Conservation (phyloP, 1,140 invertebrate genomes). For the Yoshiicerus persimilis region DNA sequence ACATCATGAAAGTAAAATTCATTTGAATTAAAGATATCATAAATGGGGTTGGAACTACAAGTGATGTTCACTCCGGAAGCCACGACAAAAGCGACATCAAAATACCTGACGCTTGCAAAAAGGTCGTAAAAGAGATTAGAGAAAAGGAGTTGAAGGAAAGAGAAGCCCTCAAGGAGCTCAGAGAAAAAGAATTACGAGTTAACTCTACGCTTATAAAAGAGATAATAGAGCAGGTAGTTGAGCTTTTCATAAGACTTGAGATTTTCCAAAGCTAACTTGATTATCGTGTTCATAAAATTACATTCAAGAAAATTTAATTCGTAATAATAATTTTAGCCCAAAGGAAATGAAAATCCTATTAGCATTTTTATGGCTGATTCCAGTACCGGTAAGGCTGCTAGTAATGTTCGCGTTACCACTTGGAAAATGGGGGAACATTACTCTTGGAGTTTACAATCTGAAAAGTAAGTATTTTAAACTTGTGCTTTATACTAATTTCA, state of each 20-base stretch:
- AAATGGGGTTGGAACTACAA: no score
- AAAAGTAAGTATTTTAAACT: neutral
- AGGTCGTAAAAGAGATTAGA: neutral
- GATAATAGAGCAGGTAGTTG: no score
- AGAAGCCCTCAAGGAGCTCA: neutral
- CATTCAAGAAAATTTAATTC: no score
- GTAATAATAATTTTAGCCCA: neutral
- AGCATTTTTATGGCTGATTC: neutral
- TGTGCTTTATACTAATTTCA: neutral
- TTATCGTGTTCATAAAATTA: no score
- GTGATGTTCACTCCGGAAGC: no score
- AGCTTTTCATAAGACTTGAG: no score
- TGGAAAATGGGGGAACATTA: neutral
- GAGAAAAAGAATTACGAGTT: neutral
- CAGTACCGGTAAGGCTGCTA: neutral
- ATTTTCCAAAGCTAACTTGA: no score
- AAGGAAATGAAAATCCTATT: neutral
- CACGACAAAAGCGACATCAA: neutral
- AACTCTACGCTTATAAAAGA: no score
- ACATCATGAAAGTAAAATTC: neutral
- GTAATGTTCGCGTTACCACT: neutral
- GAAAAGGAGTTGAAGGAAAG: neutral
- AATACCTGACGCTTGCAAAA: neutral
- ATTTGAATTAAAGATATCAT: no score
- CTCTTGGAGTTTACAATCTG: neutral